phyloP scores from a whole-genome alignment of 2,888 invertebrate genomes.

The Pseudococcus jackbeardsleyi region DNA sequence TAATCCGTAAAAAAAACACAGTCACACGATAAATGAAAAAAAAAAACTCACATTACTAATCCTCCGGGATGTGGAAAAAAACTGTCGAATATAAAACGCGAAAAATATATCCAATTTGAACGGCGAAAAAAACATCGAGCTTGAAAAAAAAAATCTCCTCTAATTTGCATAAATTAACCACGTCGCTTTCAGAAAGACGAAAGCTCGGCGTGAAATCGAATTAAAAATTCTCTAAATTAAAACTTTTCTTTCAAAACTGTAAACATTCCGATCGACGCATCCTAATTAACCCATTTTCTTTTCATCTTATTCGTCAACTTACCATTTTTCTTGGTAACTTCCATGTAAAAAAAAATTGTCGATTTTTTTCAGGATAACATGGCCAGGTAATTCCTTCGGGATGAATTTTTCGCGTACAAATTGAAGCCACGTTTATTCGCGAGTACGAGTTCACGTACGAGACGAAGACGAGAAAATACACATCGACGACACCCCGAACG shows the following conservation, averaged over 20 bases:
- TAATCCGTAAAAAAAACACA: slow-evolving; percentile 6
- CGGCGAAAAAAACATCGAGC: background rate
- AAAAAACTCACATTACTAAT: slow-evolving; percentile 25
- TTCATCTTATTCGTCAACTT: background rate
- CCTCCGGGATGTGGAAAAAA: background rate
- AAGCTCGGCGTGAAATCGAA: slow-evolving; percentile 24
- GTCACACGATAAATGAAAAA: background rate
- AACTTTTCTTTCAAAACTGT: background rate
- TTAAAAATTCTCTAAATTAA: slow-evolving; percentile 21
- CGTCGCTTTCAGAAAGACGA: background rate
- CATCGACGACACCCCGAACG: slow-evolving; percentile 24
- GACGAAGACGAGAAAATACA: background rate
- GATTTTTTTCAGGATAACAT: background rate
- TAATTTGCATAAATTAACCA: slow-evolving; percentile 31
- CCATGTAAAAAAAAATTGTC: slow-evolving; percentile 26
- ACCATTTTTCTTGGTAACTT: slow-evolving; percentile 46
- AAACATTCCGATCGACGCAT: slow-evolving; percentile 9
- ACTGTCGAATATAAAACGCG: background rate
- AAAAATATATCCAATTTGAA: slow-evolving; percentile 21
- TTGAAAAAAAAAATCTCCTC: background rate
- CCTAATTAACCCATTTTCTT: background rate
- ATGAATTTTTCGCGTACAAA: background rate
- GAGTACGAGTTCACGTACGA: background rate
- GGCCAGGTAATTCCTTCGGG: background rate
- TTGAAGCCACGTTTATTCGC: background rate